Base-by-base conservation (phyloP, 92 coral and sea anemone genomes). In the Phenganax marumi region DNA sequence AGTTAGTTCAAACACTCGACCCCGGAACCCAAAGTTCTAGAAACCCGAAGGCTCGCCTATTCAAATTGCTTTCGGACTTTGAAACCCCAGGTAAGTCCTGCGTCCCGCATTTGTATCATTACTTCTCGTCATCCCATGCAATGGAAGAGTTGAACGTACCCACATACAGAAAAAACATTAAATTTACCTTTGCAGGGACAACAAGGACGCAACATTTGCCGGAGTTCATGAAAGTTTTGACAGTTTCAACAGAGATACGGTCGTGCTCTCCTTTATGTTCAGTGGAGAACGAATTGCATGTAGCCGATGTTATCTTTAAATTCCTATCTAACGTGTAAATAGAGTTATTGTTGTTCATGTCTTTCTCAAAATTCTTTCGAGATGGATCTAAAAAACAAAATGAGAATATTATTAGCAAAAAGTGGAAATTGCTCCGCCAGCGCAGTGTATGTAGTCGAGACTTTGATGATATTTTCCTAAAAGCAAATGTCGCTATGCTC, bases 161-260 rank as follows among this genome's bases (percentile, higher is more conserved):
- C 17, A 56, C 22, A 8, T 70, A 51, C 0, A 70, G 53, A 26
- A 70, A 50, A 61, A 16, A 7, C 12, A 26, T 3, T 46, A 18
- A 43, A 26, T 70, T 50, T 81, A 88, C 98, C 98, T 90, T 90
- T 6, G 97, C 91, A 57, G 93, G 97, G 9, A 92, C 91, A 80
- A 90, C 90, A 8, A 95, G 81, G 52, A 92, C 92, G 70, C 98
- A 92, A 8, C 89, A 88, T 80, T 95, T 95, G 6, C 98, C 97
- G 79, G 92, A 89, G 76, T 90, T 92, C 68, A 90, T 24, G 8
- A 88, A 93, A 70, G 92, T 85, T 54, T 77, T 92, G 49, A 95
- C 90, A 0, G 98, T 90, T 68, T 92, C 98, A 65, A 90, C 71
- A 11, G 97, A 95, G 10, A 93, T 90, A 25, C 97, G 97, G 54